phyloP scores from a whole-genome alignment of 2,888 invertebrate species.

The Tinea pellionella region DNA sequence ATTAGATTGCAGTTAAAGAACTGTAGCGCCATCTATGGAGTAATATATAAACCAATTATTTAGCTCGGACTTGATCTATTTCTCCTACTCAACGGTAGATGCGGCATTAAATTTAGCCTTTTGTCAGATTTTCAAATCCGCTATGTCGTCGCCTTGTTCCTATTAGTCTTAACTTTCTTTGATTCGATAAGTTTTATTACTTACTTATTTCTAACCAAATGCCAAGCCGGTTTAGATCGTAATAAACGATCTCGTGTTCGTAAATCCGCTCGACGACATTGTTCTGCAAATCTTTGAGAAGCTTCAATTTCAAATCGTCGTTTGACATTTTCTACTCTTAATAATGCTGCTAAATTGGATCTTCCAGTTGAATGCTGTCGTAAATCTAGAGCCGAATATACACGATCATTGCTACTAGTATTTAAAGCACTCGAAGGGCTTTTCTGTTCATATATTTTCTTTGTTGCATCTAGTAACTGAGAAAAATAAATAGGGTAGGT shows the following conservation, averaged over 20 bases:
- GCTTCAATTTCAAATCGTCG: conserved; percentile 74
- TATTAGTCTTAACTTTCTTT: no score
- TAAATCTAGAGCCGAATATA: conserved; percentile 56
- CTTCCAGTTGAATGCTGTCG: conserved; percentile 47
- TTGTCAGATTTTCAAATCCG: no score
- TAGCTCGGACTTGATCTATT: no score
- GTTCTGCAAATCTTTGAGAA: conserved; percentile 68
- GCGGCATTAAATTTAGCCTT: no score
- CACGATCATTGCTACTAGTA: conserved; percentile 32
- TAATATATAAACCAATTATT: no score
- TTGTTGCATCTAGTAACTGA: conserved; percentile 50
- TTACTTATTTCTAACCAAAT: conserved; percentile 71
- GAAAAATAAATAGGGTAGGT: conserved; percentile 18
- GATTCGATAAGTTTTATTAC: no score
- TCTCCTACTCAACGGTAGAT: no score
- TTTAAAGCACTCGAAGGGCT: conserved; percentile 35
- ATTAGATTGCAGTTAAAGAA: no score
- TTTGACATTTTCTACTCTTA: conserved; percentile 72
- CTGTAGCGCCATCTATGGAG: no score
- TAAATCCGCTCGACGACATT: conserved; percentile 67
- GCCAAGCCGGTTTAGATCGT: conserved; percentile 77
- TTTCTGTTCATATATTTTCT: conserved; percentile 17
- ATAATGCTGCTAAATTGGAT: conserved; percentile 75
- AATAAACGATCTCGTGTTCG: conserved; percentile 71
- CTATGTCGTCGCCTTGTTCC: not conserved